Percentiles rank a stretch among this genome's conserved stretches.
phyloP scores from a whole-genome alignment of 2,113 vertebrate species.

The Pseudopodoces humilis region DNA sequence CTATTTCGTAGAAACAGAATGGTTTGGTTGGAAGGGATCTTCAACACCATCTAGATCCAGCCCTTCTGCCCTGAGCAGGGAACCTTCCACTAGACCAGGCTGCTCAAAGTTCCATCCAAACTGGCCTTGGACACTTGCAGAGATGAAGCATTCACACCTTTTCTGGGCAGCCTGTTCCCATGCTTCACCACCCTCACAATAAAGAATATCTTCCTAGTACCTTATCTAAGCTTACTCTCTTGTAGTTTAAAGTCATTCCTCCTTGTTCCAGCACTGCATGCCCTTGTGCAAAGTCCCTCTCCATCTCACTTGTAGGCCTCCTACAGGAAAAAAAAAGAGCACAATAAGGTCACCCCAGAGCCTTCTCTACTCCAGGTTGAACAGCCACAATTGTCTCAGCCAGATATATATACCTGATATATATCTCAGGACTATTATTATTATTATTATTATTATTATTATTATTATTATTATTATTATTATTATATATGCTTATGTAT shows the following conservation, averaged over 20 bases:
- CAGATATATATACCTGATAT: not conserved
- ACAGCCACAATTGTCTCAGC: not conserved
- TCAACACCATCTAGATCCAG: not conserved
- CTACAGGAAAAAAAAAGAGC: not conserved
- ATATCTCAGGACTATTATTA: not conserved
- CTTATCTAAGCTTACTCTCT: not conserved
- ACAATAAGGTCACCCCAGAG: fast-evolving
- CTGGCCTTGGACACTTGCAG: not conserved
- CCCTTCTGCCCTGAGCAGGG: fast-evolving
- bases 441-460: no score
- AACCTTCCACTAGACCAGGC: not conserved
- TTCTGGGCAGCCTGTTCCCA: not conserved
- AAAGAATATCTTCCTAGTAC: not conserved
- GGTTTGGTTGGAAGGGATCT: not conserved
- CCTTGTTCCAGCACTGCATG: not conserved
- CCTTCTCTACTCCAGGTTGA: not conserved
- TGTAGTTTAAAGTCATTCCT: not conserved
- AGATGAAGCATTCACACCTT: not conserved
- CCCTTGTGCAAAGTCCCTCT: not conserved
- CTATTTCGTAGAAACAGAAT: not conserved
- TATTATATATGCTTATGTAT: not conserved
- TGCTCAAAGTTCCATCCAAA: not conserved
- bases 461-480: no score
- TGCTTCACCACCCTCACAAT: not conserved
- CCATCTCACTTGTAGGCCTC: not conserved